Evolutionary conservation across 2,888 invertebrate species (phyloP), one percentile per base, ranked within the genome.

Genomic region (Boloria euphrosyne): DNA sequence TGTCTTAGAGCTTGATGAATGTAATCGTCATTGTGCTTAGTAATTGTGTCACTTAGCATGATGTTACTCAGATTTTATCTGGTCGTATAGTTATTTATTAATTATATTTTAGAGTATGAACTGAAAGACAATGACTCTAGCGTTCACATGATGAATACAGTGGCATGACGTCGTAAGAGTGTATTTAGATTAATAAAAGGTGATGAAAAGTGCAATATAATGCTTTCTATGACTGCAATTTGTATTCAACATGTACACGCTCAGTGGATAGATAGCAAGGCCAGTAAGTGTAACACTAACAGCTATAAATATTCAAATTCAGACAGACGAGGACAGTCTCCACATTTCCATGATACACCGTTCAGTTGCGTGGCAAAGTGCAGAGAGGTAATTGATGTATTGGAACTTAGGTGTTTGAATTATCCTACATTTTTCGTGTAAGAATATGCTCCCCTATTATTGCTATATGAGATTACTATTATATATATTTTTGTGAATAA

Each of bases 11-110:
- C 91, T 91, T 92, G 86, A 89, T 90, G 85, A 89, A 86, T 90
- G 89, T 91, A 89, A 85, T 86, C 83, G 89, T 91, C 90, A 89
- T 89, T 90, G 91, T 92, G 91, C 90, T 90, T 91, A 90, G 91
- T 86, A 83, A 86, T 85, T 82, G 86, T 84, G 80, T 82, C 82
- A 82, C 78, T 87, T 89, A 89, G 90, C 87, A 84, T 85, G 86
- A 84, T 86, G 85, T 87, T 86, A 87, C 86, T 85, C 86, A 77
- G 82, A 81, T 79, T 71, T 51, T 83, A 80, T 81, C 81, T 82
- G 84, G 82, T 84, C 79, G 78, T 83, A 75, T 76, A 78, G 78
- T 74, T 74, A 75, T 75, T 73, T 73, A 75, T 75, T 70, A 70
- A 70, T 66, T 61, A 68, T 67, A 67, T 70, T 70, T 66, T 70